Conservation (phyloP, 2,113 vertebrate species). For the Puntigrus tetrazona region DNA sequence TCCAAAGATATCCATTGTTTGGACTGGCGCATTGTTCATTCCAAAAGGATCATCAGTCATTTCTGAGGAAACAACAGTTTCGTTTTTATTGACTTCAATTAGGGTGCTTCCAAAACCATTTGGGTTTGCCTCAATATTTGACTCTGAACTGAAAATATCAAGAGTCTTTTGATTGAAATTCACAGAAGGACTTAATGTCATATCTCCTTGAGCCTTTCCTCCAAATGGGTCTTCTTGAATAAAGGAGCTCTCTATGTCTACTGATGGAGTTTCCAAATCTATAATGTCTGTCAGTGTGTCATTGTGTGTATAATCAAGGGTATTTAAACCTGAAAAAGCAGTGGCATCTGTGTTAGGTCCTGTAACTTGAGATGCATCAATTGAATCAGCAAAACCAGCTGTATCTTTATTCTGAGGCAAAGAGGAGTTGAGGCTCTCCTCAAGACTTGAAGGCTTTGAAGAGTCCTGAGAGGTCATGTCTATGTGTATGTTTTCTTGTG, state of each 20-base stretch:
- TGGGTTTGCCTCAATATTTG: conserved; percentile 25
- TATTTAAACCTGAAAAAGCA: neutral
- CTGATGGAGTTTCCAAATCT: neutral
- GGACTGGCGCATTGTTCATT: conserved; percentile 24
- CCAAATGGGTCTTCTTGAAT: conserved; percentile 12
- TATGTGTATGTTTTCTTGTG: neutral
- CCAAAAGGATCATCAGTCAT: conserved; percentile 30
- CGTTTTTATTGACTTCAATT: neutral
- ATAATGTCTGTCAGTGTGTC: neutral
- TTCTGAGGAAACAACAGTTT: neutral
- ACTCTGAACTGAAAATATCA: conserved; percentile 34
- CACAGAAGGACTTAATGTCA: neutral
- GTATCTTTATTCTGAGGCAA: conserved; percentile 5
- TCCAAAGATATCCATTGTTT: conserved; percentile 28
- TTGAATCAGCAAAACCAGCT: neutral
- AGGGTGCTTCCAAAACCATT: neutral
- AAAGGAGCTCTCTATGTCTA: conserved; percentile 16
- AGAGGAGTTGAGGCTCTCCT: conserved; percentile 1
- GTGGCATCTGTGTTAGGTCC: neutral
- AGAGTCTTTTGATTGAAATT: conserved; percentile 15
- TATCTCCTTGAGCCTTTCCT: conserved; percentile 2
- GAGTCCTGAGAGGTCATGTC: neutral
- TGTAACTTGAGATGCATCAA: conserved; percentile 5
- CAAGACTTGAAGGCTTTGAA: neutral
- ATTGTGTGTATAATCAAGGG: neutral